These are phyloP conservation scores for Ericerus pela DNA, from an alignment of 1,140 invertebrate species.

Conservation along the genomic window DNA sequence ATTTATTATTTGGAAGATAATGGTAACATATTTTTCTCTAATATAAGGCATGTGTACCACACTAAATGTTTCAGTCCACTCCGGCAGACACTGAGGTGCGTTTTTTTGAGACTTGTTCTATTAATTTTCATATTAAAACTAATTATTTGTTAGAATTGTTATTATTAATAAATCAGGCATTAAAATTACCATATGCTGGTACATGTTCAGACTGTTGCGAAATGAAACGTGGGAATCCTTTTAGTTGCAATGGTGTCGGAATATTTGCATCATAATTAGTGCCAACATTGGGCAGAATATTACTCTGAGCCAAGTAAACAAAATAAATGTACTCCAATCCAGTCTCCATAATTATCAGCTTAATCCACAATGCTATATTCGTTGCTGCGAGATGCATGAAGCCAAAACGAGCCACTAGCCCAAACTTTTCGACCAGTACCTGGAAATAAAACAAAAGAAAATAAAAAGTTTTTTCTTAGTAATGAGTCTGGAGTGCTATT, in stretches of 20 bases:
- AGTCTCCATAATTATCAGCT: conserved; percentile 43
- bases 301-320: conserved; percentile 33
- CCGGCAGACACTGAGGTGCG: too few species aligned
- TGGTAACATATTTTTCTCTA: too few species aligned
- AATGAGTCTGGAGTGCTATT: too few species aligned
- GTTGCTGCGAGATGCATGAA: conserved; percentile 46
- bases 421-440: conserved; percentile 42
- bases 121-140: too few species aligned
- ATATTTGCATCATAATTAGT: conserved; percentile 19
- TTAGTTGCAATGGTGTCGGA: conserved; percentile 33
- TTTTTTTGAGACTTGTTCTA: too few species aligned
- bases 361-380: conserved; percentile 42
- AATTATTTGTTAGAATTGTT: too few species aligned
- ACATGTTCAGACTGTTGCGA: conserved; percentile 23
- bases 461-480: too few species aligned
- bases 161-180: too few species aligned
- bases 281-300: conserved; percentile 21
- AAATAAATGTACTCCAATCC: conserved; percentile 40
- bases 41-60: too few species aligned
- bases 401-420: conserved; percentile 38
- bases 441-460: too few species aligned
- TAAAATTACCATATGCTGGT: conserved; percentile 17
- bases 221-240: conserved; percentile 33
- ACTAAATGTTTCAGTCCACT: too few species aligned
- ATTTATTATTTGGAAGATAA: too few species aligned